These are phyloP conservation scores for Monoplex corrugatus DNA, from an alignment of 2,888 invertebrate species.

Conservation along the genomic window DNA sequence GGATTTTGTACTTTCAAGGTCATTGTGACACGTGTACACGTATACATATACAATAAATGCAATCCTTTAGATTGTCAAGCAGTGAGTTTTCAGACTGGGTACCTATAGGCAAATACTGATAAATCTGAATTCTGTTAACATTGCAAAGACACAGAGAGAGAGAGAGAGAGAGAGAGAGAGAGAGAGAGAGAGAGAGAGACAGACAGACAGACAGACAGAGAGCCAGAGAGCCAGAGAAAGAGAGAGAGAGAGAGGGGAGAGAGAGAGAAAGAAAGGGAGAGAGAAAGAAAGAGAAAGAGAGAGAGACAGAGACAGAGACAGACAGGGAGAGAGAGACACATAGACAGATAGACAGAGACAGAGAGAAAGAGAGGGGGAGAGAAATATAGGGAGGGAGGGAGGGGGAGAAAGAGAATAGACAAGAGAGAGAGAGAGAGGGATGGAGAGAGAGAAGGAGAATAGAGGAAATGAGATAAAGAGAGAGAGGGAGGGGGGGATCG, in stretches of 20 bases:
- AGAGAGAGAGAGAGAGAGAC: background rate
- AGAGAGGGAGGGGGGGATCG: background rate
- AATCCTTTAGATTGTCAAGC: no score
- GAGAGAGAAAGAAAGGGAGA: background rate
- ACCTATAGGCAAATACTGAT: no score
- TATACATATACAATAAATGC: no score
- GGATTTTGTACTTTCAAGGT: no score
- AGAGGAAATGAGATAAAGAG: no score
- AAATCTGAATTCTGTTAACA: no score
- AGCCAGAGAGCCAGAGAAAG: no score
- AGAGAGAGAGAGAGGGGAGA: conserved; percentile 11
- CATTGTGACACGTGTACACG: no score
- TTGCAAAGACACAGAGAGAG: no score
- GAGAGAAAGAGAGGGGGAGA: background rate
- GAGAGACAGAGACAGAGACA: background rate
- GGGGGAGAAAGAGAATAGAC: background rate
- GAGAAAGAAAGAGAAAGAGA: background rate
- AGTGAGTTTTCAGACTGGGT: no score
- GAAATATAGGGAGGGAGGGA: background rate
- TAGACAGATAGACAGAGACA: conserved; percentile 31
- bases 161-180: background rate
- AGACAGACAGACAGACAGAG: no score
- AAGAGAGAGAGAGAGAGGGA: no score
- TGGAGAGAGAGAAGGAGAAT: background rate
- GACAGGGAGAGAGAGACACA: conserved; percentile 25